Percentiles rank a stretch among this genome's conserved stretches.
Evolutionary conservation across 2,888 invertebrate species (phyloP).

Genomic region (Cephus runcator): DNA sequence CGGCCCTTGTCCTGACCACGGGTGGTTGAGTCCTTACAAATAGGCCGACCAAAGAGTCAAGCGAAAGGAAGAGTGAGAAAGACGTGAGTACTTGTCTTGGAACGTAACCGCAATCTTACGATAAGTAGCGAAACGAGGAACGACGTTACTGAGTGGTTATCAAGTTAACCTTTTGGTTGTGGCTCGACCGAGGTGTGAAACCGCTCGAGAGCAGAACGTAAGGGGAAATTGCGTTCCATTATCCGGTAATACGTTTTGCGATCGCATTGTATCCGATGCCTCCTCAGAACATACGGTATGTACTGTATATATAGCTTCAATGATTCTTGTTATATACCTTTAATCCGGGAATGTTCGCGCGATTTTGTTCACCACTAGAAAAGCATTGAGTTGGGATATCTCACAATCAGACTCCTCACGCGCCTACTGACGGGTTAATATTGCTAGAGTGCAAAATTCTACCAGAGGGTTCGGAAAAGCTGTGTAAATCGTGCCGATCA

Average conservation of each 20-base stretch:
- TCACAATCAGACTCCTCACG: no score
- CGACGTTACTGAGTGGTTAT: constrained; percentile 59
- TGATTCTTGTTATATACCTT: not conserved
- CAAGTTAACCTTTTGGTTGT: constrained; percentile 62
- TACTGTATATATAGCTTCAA: not conserved
- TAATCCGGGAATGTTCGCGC: no score
- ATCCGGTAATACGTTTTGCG: constrained; percentile 48
- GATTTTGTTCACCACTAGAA: no score
- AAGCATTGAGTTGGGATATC: no score
- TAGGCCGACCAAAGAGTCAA: constrained; percentile 29
- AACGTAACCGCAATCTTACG: not conserved
- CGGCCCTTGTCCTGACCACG: constrained; percentile 40
- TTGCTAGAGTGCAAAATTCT: not conserved
- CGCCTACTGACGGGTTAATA: not conserved
- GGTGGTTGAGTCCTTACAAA: constrained; percentile 51
- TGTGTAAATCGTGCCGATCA: not conserved
- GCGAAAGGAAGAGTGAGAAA: not conserved
- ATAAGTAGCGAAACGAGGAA: constrained; percentile 8
- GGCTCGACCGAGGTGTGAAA: constrained; percentile 59
- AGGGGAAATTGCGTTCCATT: constrained; percentile 63
- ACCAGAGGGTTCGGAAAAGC: not conserved
- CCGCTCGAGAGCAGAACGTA: constrained; percentile 63
- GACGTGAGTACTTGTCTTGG: not conserved
- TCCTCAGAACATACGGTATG: not conserved
- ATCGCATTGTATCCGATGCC: not conserved